Conservation (phyloP, 2,113 vertebrate genomes). For the Chamaea fasciata region DNA sequence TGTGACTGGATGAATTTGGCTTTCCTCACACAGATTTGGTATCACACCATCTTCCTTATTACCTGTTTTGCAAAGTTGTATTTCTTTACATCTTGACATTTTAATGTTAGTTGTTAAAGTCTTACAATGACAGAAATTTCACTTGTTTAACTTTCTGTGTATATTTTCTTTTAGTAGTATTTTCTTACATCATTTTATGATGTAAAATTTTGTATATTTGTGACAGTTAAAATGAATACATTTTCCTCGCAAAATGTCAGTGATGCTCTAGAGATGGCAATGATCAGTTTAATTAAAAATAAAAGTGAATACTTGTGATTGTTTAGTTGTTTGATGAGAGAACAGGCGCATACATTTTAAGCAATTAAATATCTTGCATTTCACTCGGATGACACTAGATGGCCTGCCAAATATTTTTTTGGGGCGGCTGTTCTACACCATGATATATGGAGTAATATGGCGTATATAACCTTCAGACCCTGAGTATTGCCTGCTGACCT, state of each 20-base stretch:
- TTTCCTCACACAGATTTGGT: background rate
- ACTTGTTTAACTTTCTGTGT: background rate
- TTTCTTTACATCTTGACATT: background rate
- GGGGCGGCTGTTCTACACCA: fast-evolving
- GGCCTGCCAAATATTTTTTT: background rate
- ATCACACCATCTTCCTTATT: background rate
- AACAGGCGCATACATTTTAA: background rate
- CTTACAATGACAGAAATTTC: background rate
- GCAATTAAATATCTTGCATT: background rate
- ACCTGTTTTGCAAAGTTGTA: background rate
- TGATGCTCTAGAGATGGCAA: background rate
- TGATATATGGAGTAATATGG: background rate
- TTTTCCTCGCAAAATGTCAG: background rate
- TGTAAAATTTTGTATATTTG: background rate
- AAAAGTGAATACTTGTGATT: background rate
- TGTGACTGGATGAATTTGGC: background rate
- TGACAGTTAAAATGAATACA: background rate
- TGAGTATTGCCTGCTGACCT: background rate
- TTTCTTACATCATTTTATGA: background rate
- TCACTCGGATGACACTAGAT: conserved; percentile 15
- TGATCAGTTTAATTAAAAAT: background rate
- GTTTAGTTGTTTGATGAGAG: background rate
- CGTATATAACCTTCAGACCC: background rate
- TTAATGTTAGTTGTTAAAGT: background rate
- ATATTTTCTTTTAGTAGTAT: background rate